Evolutionary conservation across 1,140 invertebrate species (phyloP), one percentile per base, ranked within the genome.

Genomic region (Lordiphosa mommai): DNA sequence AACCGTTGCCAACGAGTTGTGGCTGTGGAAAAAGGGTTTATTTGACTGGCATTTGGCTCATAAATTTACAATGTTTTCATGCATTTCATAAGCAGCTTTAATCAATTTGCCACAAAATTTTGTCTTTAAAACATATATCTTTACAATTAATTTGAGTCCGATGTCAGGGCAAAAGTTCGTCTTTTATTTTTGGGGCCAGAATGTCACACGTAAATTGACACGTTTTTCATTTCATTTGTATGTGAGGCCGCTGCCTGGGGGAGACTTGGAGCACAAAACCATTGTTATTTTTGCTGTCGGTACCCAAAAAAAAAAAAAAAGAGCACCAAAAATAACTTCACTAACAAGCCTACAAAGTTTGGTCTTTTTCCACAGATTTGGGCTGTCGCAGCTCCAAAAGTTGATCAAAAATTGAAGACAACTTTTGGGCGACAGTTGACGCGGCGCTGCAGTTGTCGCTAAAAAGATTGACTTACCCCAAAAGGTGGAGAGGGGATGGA

Each of bases 181-280:
- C 2, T 44, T 68, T 41, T 12, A 16, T 49, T 66, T 46, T 52
- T 66, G 47, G 47, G 57, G 38, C 14, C 14, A 41, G n/a, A 20
- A 20, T 61, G 44, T 55, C 12, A 16, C 43, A 71, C 67, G 56
- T 59, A 80, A 82, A 82, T 84, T 72, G 77, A 77, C 77, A 85
- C 61, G 63, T 61, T 58, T 27, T 70, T 51, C 59, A 61, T 68
- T 59, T 74, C 53, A 67, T 73, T 63, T 56, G 55, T 51, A 47
- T 47, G 23, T 47, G 14, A 43, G 40, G 40, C 12, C 23, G 59
- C 58, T 33, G 20, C 8, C 51, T 32, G n/a, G 13, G 32, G n/a
- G n/a, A 17, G 29, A 17, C 30, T 20, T 32, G 16, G n/a, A 14
- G 7, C 2, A 2, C 17, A 27, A 48, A 56, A 33, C n/a, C 20